Base-by-base conservation (phyloP, 1,140 invertebrate genomes). In the Sycophila sp. region DNA sequence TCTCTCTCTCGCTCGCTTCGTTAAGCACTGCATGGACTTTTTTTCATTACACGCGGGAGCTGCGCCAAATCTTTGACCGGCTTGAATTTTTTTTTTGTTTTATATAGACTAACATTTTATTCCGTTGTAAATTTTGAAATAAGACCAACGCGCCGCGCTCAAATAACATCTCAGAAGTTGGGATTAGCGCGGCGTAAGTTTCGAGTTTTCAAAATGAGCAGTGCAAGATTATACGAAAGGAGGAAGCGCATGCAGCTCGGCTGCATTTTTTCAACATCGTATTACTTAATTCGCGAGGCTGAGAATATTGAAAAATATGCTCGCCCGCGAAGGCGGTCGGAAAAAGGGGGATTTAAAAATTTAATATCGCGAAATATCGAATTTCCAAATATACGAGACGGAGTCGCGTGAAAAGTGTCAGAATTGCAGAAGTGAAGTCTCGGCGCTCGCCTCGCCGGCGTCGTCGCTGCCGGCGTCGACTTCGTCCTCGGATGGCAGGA, bases 291-390 rank as follows among this genome's bases (percentile, higher is more conserved):
- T 66, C 64, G n/a, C 17, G 8, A 17, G 38, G 13, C 38, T 30
- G 2, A 5, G 62, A 59, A 65, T 66, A 59, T 65, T 71, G 62
- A 59, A 51, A 53, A 71, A 65, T 28, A 66, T 65, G 56, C 58
- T 60, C 45, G 56, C 47, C 32, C 40, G 47, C 49, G 62, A 38
- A 55, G 56, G 22, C 53, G 2, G 40, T 40, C 42, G 6, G 17
- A 19, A 17, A 30, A 19, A 40, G 59, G 51, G 32, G 64, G 62
- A 65, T 65, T 49, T 59, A 51, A 65, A 65, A 65, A 58, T 59
- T 65, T 59, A 71, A 71, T 71, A 71, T 71, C 55, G 62, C 62
- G 69, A 71, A 71, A 71, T 71, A 71, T 71, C 69, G 69, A 71
- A 71, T 71, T 71, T 71, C 53, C 62, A 59, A 65, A 71, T 58